Base-by-base conservation (phyloP, 2,888 invertebrate species). In the Papilio protenor region DNA sequence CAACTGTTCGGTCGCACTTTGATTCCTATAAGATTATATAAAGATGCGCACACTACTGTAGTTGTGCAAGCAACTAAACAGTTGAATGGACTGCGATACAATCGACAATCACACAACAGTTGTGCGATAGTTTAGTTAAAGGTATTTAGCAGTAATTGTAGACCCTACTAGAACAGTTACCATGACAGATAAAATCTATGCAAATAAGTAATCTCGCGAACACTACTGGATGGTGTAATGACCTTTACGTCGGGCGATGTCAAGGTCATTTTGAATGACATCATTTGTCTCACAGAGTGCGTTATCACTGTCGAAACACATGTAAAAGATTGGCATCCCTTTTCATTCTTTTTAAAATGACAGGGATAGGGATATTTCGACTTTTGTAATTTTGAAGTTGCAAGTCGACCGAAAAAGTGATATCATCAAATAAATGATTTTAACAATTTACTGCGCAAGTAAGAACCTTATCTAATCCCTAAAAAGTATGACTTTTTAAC, bases 401-500 rank as follows among this genome's bases (percentile, higher is more conserved):
- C 12, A 49, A 52, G 0, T 18, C 52, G 49, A 49, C 0, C 49
- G 16, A 49, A 49, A 49, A 40, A 40, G 8, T 8, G 8, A 40
- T 49, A 16, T 8, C 6, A 8, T 40, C 40, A 33, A 40, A 40
- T 40, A 40, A 40, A 40, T 40, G 8, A 1, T 52, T 18, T 52
- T 18, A 16, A 52, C 52, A 16, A 52, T 11, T 18, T 52, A 52
- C 18, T 18, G 18, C 52, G 18, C 18, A 52, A 52, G 52, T 52
- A 1, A 52, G 4, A 4, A 66, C 27, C n/a, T 47, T 74, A 74
- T 74, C 74, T 49, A 11, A 49, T 33, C 14, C 52, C 52, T 66
- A 49, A 47, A 75, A 64, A 1, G 14, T 21, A 66, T 52, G 33
- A 49, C 66, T 23, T 64, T 64, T 75, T 75, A 75, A 75, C 21